Percentiles rank a stretch among this genome's conserved stretches.
phyloP scores from a whole-genome alignment of 2,888 invertebrate genomes.

The Petrolisthes manimaculis region DNA sequence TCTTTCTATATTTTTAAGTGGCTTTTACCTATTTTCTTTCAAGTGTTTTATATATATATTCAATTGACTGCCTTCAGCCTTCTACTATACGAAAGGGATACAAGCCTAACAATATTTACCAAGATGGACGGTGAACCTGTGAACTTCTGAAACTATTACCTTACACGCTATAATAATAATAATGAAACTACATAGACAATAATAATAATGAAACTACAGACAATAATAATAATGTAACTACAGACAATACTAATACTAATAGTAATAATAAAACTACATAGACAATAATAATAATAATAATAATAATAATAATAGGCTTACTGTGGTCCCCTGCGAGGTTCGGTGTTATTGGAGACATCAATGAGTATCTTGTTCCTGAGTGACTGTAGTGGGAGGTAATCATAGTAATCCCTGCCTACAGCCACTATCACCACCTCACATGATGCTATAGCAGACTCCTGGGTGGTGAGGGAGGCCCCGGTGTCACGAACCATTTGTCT shows the following conservation, averaged over 20 bases:
- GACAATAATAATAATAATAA: too few species aligned
- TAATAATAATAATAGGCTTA: slow-evolving; percentile 32
- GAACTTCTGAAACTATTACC: too few species aligned
- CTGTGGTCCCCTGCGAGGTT: slow-evolving; percentile 63
- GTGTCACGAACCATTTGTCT: slow-evolving; percentile 62
- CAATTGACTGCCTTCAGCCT: too few species aligned
- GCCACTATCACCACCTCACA: slow-evolving; percentile 61
- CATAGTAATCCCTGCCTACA: slow-evolving; percentile 65
- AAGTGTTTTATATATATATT: too few species aligned
- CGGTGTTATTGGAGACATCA: slow-evolving; percentile 66
- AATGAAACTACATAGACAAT: neutral
- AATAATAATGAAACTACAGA: too few species aligned
- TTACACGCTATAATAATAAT: neutral
- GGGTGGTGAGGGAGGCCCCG: slow-evolving; percentile 57
- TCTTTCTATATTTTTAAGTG: too few species aligned
- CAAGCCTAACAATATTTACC: too few species aligned
- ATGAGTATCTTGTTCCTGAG: slow-evolving; percentile 57
- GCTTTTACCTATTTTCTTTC: too few species aligned
- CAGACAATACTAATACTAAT: neutral
- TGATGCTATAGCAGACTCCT: slow-evolving; percentile 57
- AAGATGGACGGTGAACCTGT: too few species aligned
- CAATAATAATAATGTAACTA: neutral
- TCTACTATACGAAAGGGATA: too few species aligned
- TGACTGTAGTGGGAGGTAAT: slow-evolving; percentile 58
- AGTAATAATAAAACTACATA: too few species aligned